Evolutionary conservation across 2,797 vertebrate genomes (phyloP).

Genomic region (Anguilla megastoma): DNA sequence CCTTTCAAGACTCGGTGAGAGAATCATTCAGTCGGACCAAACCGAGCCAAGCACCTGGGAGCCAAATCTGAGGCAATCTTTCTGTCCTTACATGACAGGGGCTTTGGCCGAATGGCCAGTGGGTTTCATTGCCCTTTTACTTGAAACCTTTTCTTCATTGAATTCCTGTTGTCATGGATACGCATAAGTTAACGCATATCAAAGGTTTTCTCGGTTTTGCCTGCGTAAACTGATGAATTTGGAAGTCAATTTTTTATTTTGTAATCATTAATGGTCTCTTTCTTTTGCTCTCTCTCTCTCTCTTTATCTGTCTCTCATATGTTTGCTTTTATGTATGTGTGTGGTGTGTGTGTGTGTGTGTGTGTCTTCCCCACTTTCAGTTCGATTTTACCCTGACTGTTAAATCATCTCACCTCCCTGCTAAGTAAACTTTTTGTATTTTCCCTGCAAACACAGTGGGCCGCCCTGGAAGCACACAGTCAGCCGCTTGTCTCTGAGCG

Average conservation of each 20-base stretch:
- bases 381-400: constrained; percentile 7
- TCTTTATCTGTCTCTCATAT: no score
- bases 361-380: constrained; percentile 27
- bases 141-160: constrained; percentile 36
- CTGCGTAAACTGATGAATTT: not conserved
- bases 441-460: not conserved
- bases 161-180: constrained; percentile 54
- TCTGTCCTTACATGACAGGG: constrained; percentile 50
- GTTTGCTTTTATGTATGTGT: no score
- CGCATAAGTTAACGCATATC: constrained; percentile 38
- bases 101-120: constrained; percentile 46
- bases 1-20: not conserved
- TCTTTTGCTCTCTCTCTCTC: no score
- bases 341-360: not conserved
- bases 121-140: constrained; percentile 46
- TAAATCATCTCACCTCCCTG: not conserved
- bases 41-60: not conserved
- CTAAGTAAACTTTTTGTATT: not conserved
- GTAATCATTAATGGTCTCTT: no score
- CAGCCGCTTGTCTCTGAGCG: not conserved
- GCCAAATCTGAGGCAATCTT: constrained; percentile 33
- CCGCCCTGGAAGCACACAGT: not conserved
- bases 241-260: no score
- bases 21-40: not conserved
- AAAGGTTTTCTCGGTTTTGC: constrained; percentile 18